Evolutionary conservation across 2,113 vertebrate genomes (phyloP).

Genomic region (Patagioenas fasciata): DNA sequence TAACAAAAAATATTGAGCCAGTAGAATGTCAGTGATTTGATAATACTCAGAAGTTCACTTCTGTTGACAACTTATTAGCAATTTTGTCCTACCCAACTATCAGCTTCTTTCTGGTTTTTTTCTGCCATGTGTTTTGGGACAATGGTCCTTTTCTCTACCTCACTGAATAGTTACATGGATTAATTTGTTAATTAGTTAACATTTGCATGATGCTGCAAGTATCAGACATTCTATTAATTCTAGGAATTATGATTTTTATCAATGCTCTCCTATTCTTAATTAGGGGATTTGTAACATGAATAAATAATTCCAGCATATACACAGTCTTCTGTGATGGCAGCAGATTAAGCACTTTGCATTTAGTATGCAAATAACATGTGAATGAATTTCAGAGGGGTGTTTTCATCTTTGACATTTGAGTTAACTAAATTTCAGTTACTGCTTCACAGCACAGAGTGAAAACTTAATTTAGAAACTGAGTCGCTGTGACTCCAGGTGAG

Average conservation of each 20-base stretch:
- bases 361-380: not conserved
- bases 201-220: not conserved
- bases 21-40: not conserved
- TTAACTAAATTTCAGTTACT: slow-evolving; percentile 17
- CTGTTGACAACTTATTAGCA: not conserved
- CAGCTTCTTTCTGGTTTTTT: not conserved
- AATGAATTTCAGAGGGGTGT: not conserved
- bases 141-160: not conserved
- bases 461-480: slow-evolving; percentile 26
- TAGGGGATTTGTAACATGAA: not conserved
- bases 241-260: not conserved
- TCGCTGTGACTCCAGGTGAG: not conserved
- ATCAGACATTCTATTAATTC: not conserved
- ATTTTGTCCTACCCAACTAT: not conserved
- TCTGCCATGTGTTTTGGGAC: not conserved
- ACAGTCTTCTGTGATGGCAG: not conserved
- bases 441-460: not conserved
- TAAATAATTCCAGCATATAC: not conserved
- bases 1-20: not conserved
- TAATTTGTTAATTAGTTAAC: not conserved
- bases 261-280: not conserved
- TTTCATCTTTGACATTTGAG: not conserved
- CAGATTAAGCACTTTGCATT: not conserved
- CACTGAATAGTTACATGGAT: not conserved
- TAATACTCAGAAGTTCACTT: not conserved